Base-by-base conservation (phyloP, 2,797 vertebrate genomes). In the Pseudomugil tenellus region DNA sequence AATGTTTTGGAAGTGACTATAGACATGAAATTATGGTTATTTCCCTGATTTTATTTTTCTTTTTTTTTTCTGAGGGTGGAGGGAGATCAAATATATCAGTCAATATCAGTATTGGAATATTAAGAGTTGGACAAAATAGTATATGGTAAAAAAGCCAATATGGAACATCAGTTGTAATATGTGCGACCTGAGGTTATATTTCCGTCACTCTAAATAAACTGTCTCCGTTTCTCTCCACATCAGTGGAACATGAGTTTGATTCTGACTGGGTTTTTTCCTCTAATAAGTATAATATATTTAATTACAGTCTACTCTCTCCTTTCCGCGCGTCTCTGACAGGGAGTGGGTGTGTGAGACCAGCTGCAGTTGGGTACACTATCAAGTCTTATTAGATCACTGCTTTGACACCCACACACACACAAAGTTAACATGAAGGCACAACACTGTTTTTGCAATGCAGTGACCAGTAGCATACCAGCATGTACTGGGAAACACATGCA, bases 281-380 rank as follows among this genome's bases (percentile, higher is more conserved):
- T 37, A 80, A 79, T 84, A 85, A 81, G 77, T 85, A 71, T 83
- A 85, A 87, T 80, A 86, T 84, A 79, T 85, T 85, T 83, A 88
- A 88, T 90, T 87, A 83, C 60, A 77, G 80, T 57, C 56, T 76
- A 61, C 64, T 71, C 58, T 77, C 78, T 77, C 70, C 35, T 74
- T 74, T 71, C 71, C 63, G 26, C 74, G 72, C 62, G 58, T 67
- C 69, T 79, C 72, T 83, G 88, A 86, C 87, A 85, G 83, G 28
- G 83, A 86, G 88, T 92, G 89, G 79, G 85, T 82, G 87, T 86
- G 63, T 74, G 82, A 81, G 87, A 91, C 79, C 86, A 92, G 86
- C 84, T 90, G 88, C 88, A 88, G 81, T 74, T 28, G 76, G 75
- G 74, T 67, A 76, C 81, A 87, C 83, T 35, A 89, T 91, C 89